Base-by-base conservation (phyloP, 2,113 vertebrate genomes). In the Pongo abelii region DNA sequence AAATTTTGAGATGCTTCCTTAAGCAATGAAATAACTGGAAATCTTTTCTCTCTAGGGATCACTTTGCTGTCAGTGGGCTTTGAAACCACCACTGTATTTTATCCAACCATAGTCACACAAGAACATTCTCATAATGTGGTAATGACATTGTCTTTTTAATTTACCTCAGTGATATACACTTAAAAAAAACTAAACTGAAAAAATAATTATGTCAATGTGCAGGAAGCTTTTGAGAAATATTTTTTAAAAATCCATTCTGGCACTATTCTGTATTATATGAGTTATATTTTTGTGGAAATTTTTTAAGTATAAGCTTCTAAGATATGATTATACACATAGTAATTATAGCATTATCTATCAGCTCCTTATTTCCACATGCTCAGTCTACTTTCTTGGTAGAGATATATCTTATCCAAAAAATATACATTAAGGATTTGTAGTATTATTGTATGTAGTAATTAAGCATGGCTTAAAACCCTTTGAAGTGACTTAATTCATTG, bases 251-350 rank as follows among this genome's bases (percentile, higher is more conserved):
- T 79, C 57, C 7, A 61, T 67, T 27, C 38, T 52, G 2, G 25
- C 0, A 23, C 6, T 96, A 48, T 72, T 93, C 90, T 46, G 17
- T 79, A 30, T 38, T 89, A 72, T 80, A 92, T 57, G 79, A 38
- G 4, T 35, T 79, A 2, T 20, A 69, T 43, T 87, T 96, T 46
- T 43, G 11, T 84, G 1, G 18, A 84, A 95, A 85, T 67, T 78
- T 77, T 94, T 94, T 94, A 79, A 61, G 46, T 84, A 81, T 70
- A 90, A 87, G n/a, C n/a, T 85, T 93, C 48, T 75, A 52, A 64
- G 55, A 59, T 80, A 59, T 78, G 70, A 88, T 75, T 96, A 84
- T 74, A 46, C 30, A 64, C 27, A 67, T 13, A 85, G 40, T 77
- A 92, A 78, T 89, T 93, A 94, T 9, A 57, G 52, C 32, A 75